phyloP scores from a whole-genome alignment of 2,888 invertebrate species.

The Smittia sp. region DNA sequence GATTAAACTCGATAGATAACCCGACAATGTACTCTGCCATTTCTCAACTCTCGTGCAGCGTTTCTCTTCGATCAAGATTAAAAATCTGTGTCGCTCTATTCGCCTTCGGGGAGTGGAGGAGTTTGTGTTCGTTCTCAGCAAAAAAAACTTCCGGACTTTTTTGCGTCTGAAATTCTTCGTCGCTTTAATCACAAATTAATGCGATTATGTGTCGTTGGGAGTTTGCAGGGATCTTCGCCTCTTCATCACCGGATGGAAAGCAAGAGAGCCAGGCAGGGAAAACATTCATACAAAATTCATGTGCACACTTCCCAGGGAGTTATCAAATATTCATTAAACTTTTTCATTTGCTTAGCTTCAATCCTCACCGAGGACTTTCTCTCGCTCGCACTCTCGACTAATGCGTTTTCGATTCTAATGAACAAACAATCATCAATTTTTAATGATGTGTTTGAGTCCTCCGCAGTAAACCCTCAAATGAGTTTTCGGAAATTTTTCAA shows the following conservation, averaged over 20 bases:
- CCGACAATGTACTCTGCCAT: background rate
- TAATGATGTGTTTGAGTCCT: slow-evolving; percentile 14
- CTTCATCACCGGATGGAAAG: background rate
- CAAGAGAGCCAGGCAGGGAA: background rate
- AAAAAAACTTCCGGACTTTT: slow-evolving; percentile 24
- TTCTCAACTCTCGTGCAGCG: background rate
- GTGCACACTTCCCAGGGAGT: background rate
- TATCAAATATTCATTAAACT: slow-evolving; percentile 32
- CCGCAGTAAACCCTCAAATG: background rate
- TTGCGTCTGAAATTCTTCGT: slow-evolving; percentile 11
- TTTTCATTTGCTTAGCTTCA: slow-evolving; percentile 26
- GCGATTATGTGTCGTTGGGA: slow-evolving; percentile 15
- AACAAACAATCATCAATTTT: background rate
- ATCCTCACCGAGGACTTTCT: background rate
- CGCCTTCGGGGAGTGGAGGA: background rate
- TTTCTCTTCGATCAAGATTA: background rate
- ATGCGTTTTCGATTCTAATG: background rate
- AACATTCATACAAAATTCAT: slow-evolving; percentile 22
- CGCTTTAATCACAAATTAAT: slow-evolving; percentile 18
- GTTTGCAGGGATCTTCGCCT: background rate
- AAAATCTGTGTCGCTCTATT: slow-evolving; percentile 1
- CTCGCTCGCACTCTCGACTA: background rate
- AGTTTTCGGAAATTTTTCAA: slow-evolving; percentile 8
- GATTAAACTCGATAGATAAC: slow-evolving; percentile 15
- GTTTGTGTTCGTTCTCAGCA: background rate